Conservation (phyloP, 2,113 vertebrate genomes). For the Athene noctua region DNA sequence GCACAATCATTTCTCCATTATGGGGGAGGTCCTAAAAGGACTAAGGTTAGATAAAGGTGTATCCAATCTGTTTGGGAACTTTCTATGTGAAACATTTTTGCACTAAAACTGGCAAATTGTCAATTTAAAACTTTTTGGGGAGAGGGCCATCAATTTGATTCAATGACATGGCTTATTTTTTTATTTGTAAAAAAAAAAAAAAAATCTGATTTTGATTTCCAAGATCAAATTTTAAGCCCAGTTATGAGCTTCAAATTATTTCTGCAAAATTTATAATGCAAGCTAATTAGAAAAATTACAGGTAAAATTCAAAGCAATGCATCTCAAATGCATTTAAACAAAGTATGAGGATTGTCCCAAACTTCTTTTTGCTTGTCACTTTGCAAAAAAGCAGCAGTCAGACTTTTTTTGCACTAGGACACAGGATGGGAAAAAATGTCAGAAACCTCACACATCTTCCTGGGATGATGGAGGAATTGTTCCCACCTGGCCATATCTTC, state of each 20-base stretch:
- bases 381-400: background rate
- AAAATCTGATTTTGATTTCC: background rate
- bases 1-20: background rate
- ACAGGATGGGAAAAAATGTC: background rate
- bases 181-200: background rate
- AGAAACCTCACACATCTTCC: background rate
- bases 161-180: background rate
- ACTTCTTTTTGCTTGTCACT: background rate
- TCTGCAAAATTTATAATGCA: background rate
- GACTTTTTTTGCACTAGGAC: background rate
- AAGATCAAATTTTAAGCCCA: background rate
- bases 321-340: background rate
- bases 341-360: background rate
- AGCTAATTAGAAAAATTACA: background rate
- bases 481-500: background rate
- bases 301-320: background rate
- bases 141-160: background rate
- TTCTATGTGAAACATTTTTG: background rate
- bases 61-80: background rate
- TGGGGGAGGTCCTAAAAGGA: background rate
- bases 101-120: background rate
- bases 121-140: background rate
- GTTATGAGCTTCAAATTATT: background rate
- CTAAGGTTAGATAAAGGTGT: background rate
- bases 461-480: background rate